Base-by-base conservation (phyloP, 1,140 invertebrate genomes). In the Zophobas morio region DNA sequence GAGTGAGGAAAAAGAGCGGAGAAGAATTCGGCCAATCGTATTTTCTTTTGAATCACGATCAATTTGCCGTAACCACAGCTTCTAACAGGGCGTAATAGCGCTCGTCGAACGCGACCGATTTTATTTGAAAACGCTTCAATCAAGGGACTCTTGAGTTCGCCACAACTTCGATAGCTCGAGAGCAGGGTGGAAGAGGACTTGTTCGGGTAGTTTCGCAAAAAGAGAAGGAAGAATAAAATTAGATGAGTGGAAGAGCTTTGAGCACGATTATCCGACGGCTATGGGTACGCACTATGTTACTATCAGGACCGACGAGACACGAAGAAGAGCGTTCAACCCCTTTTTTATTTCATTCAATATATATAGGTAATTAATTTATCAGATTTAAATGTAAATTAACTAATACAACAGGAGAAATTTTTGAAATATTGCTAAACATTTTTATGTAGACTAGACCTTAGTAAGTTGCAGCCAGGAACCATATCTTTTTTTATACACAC, bases 41-140 rank as follows among this genome's bases (percentile, higher is more conserved):
- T 82, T 75, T 81, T 82, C 78, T 82, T 77, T 80, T 82, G 79
- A 84, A 84, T 84, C 83, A 82, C 82, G 80, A 80, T 79, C 83
- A 84, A 84, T 84, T 84, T 84, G 79, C 57, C 77, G 74, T 84
- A 84, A 84, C 83, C 83, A 83, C 83, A 84, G 83, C 83, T 82
- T 84, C 83, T 83, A 84, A 84, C 83, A 83, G 82, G 82, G 81
- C 70, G 77, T 84, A 84, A 84, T 84, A 79, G 82, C 77, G 76
- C 72, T 78, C 80, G 79, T 70, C 79, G 81, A 80, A 82, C 82
- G 82, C 80, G 83, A 84, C 83, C 82, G 82, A 84, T 84, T 84
- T 84, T 84, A 84, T 83, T 82, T 84, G 84, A 83, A 84, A 84
- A 82, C 84, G 83, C 80, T 81, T 84, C 83, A 85, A 85, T 85